These are phyloP conservation scores for Morone saxatilis DNA, from an alignment of 2,113 vertebrate genomes.

Conservation along the genomic window DNA sequence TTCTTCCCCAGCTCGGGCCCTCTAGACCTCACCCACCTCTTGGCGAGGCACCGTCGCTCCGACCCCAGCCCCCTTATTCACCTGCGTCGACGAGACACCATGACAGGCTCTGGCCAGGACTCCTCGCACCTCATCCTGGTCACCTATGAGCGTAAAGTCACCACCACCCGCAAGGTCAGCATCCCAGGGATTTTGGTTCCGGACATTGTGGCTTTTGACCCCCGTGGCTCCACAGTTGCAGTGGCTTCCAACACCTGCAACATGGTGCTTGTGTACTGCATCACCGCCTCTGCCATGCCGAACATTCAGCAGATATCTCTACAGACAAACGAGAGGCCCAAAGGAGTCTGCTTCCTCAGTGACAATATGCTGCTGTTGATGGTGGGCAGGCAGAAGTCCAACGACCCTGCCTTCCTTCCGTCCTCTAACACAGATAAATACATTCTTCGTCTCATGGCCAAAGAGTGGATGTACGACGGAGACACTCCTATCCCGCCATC, in stretches of 20 bases:
- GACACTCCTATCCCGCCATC: conserved; percentile 56
- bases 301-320: conserved; percentile 93
- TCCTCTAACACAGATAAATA: conserved; percentile 94
- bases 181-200: conserved; percentile 96
- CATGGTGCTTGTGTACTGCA: conserved; percentile 90
- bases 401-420: conserved; percentile 90
- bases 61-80: conserved; percentile 89
- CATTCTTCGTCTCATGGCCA: conserved; percentile 85
- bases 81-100: conserved; percentile 87
- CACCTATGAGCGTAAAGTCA: conserved; percentile 91
- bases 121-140: conserved; percentile 94
- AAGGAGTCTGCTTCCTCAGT: conserved; percentile 93
- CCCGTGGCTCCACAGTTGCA: conserved; percentile 85
- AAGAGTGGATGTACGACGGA: conserved; percentile 85
- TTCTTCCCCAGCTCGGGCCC: conserved; percentile 83
- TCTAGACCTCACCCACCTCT: conserved; percentile 90
- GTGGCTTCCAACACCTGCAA: conserved; percentile 94
- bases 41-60: conserved; percentile 82
- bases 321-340: conserved; percentile 91
- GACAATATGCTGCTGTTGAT: conserved; percentile 90
- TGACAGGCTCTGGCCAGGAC: conserved; percentile 91
- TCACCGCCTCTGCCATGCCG: conserved; percentile 87
- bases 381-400: conserved; percentile 91
- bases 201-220: conserved; percentile 92
- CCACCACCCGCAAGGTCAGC: conserved; percentile 89